Base-by-base conservation (phyloP, 2,113 vertebrate genomes). In the Pedionomus torquatus region DNA sequence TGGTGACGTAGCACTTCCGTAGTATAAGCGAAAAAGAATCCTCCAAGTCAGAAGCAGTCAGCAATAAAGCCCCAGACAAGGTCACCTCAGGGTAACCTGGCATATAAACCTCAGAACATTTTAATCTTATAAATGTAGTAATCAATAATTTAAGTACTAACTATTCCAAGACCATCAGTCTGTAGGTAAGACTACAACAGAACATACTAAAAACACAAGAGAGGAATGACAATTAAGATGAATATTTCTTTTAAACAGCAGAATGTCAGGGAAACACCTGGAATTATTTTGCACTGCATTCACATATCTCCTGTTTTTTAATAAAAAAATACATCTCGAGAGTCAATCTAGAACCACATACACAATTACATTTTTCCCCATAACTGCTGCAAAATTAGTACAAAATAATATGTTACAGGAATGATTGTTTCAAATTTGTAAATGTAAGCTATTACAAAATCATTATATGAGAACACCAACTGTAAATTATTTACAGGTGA, bases 401-500 rank as follows among this genome's bases (percentile, higher is more conserved):
- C 75, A 95, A 97, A 97, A 96, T 74, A 90, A 97, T 64, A 37
- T 43, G 93, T 94, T 97, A 96, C 87, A 97, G 90, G 91, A 97
- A 97, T 95, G 97, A 97, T 64, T 95, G 92, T 83, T 97, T 96
- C 90, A 96, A 90, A 95, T 93, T 90, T 93, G 33, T 97, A 90
- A 93, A 93, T 95, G 58, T 86, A 52, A 63, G 61, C 85, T 96
- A 71, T 95, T 97, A 97, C 10, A 98, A 98, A 96, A 93, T 86
- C 89, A 95, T 94, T 94, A 70, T 41, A 89, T 93, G 96, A 94
- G 87, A 97, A 96, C 77, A 91, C 23, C 75, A 90, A 83, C 69
- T 83, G 84, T 78, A 95, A 85, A 91, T 79, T 96, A 97, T 97
- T 96, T 97, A 95, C 97, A 98, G 97, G 95, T 18, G 94, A 98